Conservation (phyloP, 2,888 invertebrate genomes). For the Caenorhabditis angaria region DNA sequence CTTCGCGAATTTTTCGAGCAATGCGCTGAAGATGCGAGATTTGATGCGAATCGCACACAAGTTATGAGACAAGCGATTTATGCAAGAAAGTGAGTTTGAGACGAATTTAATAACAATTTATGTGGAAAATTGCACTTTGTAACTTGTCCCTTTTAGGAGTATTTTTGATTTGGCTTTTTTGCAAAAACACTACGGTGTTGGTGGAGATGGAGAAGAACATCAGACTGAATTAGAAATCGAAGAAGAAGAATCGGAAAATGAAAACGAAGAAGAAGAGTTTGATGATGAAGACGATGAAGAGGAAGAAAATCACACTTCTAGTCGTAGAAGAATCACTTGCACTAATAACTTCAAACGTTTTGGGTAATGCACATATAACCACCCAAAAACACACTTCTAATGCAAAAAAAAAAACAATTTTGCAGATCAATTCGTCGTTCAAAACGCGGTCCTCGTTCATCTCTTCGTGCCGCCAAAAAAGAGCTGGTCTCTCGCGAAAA, state of each 20-base stretch:
- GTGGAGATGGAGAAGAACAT: not conserved
- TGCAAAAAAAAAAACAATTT: constrained; percentile 27
- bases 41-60: constrained; percentile 73
- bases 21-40: constrained; percentile 74
- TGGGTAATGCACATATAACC: not conserved
- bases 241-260: constrained; percentile 1
- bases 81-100: constrained; percentile 55
- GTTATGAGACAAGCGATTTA: constrained; percentile 56
- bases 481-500: constrained; percentile 23
- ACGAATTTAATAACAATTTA: not conserved
- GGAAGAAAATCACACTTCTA: not conserved
- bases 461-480: constrained; percentile 32
- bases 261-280: not conserved
- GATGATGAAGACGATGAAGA: not conserved
- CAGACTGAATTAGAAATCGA: not conserved
- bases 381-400: not conserved
- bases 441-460: constrained; percentile 48
- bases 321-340: not conserved
- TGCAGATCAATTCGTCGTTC: constrained; percentile 52
- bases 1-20: constrained; percentile 75
- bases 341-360: not conserved
- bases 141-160: constrained; percentile 5
- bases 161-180: constrained; percentile 26
- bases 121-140: not conserved
- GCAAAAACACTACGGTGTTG: not conserved